These are phyloP conservation scores for Epizoanthus rinbou DNA, from an alignment of 92 coral and sea anemone species.

Conservation along the genomic window DNA sequence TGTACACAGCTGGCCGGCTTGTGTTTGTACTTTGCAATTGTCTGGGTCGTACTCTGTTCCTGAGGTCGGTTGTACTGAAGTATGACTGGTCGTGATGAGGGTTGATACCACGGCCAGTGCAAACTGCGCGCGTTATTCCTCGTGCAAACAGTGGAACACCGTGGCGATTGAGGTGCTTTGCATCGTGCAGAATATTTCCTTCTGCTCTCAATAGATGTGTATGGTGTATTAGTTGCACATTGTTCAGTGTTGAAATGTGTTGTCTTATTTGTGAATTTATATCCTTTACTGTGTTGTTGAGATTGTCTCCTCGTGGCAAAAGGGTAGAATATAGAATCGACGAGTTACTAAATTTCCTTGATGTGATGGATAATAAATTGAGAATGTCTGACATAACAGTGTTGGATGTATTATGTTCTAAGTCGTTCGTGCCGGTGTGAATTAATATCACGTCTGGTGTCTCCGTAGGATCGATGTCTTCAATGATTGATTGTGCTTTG, in stretches of 20 bases:
- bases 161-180: not conserved
- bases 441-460: conserved; percentile 6
- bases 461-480: not conserved
- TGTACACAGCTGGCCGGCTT: no score
- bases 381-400: not conserved
- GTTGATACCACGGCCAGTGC: not conserved
- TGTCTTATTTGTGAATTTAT: not conserved
- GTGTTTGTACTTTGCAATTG: no score
- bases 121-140: not conserved
- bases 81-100: no score
- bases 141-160: not conserved
- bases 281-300: not conserved
- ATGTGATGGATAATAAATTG: conserved; percentile 1
- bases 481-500: conserved; percentile 1
- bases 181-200: conserved; percentile 10
- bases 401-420: conserved; percentile 5
- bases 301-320: conserved; percentile 1
- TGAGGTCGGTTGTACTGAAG: no score
- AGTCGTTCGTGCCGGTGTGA: conserved; percentile 27
- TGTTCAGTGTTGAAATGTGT: conserved; percentile 1
- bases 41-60: no score
- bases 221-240: conserved; percentile 10
- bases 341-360: conserved; percentile 6
- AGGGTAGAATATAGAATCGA: conserved; percentile 9
- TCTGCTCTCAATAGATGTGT: not conserved